A percentile compares a stretch with the other conserved stretches of the same genome.
Conservation (phyloP, 1,140 invertebrate species). For the Drosophila ficusphila region DNA sequence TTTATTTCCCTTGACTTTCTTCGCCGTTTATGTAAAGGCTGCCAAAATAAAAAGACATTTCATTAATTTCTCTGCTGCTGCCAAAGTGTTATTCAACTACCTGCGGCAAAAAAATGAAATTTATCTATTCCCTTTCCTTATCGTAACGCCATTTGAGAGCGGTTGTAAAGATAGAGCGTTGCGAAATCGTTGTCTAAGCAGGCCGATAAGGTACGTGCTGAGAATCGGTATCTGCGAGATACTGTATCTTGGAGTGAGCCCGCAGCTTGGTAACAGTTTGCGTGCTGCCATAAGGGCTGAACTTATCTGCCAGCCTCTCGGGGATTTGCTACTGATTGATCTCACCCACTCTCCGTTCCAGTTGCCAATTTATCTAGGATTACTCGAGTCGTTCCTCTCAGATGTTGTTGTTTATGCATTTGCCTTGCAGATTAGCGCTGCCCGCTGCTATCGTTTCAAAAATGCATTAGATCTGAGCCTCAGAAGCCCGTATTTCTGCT, state of each 20-base stretch:
- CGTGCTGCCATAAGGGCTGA: conserved; percentile 3
- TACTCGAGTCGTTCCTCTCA: conserved; percentile 34
- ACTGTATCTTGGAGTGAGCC: conserved; percentile 53
- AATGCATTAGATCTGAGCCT: conserved; percentile 41
- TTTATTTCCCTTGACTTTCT: conserved; percentile 63
- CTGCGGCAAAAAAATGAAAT: not conserved
- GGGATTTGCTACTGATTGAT: conserved; percentile 16
- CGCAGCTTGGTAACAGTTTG: conserved; percentile 40
- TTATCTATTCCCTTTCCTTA: conserved; percentile 18
- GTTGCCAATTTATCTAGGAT: conserved; percentile 59
- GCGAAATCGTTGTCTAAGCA: conserved; percentile 56
- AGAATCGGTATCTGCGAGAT: conserved; percentile 51
- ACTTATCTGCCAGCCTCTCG: conserved; percentile 42
- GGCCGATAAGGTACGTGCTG: conserved; percentile 48
- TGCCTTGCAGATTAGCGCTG: conserved; percentile 61
- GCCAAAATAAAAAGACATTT: conserved; percentile 6
- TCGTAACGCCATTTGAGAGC: conserved; percentile 4
- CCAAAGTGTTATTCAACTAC: not conserved
- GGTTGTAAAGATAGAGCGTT: conserved; percentile 47
- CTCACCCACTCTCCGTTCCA: conserved; percentile 2
- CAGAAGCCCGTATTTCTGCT: conserved; percentile 13
- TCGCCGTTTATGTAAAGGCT: conserved; percentile 44
- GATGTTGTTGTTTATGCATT: conserved; percentile 63
- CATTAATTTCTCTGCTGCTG: conserved; percentile 13
- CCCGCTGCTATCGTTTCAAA: conserved; percentile 37